phyloP scores from a whole-genome alignment of 1,140 invertebrate species.

The Potamilus streckersoni region DNA sequence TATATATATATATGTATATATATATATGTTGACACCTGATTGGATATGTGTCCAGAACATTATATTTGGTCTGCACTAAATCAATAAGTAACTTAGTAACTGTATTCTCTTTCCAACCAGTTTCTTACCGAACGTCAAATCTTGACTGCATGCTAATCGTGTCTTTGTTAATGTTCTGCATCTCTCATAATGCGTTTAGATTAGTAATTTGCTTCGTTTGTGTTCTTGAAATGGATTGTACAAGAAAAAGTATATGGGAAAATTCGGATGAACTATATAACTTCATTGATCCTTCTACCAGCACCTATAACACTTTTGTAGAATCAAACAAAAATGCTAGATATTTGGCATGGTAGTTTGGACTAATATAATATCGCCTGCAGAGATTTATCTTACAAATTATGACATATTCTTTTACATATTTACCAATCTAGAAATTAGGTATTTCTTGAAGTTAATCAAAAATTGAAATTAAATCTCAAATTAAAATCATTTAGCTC shows the following conservation, averaged over 20 bases:
- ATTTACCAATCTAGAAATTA: constrained; percentile 8
- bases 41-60: constrained; percentile 27
- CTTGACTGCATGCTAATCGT: constrained; percentile 28
- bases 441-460: not conserved
- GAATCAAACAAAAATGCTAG: constrained; percentile 13
- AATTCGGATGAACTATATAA: constrained; percentile 1
- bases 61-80: constrained; percentile 13
- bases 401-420: constrained; percentile 2
- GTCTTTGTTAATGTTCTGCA: constrained; percentile 17
- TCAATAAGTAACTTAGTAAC: constrained; percentile 23
- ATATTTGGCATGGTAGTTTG: constrained; percentile 28
- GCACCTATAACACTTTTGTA: constrained; percentile 12
- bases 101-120: constrained; percentile 3
- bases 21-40: constrained; percentile 25
- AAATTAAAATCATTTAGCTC: not conserved
- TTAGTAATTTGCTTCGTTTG: constrained; percentile 10
- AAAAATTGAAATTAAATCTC: not conserved
- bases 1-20: no score
- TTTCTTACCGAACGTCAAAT: constrained; percentile 6
- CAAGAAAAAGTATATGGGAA: constrained; percentile 2
- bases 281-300: not conserved
- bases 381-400: constrained; percentile 8
- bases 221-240: constrained; percentile 20
- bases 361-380: constrained; percentile 34
- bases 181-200: constrained; percentile 19